These are phyloP conservation scores for Lutjanus erythropterus DNA, from an alignment of 2,113 vertebrate species.

Conservation along the genomic window DNA sequence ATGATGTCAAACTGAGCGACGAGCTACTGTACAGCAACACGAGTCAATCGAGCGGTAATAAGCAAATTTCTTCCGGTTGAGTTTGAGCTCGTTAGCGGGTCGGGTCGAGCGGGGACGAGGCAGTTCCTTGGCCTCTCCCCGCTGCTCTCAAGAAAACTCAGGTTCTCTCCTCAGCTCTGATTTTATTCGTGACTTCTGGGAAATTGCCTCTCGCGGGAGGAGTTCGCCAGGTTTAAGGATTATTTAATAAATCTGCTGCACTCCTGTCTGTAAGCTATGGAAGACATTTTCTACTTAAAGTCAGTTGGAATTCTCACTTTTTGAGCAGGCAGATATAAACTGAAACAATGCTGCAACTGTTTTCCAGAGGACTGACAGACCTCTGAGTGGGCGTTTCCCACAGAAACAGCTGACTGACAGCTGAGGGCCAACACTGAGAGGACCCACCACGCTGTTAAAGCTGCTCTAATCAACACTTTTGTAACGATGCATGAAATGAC, in stretches of 20 bases:
- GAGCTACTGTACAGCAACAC: constrained; percentile 6
- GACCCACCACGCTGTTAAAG: no score
- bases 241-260: neutral
- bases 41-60: neutral
- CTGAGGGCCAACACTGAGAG: neutral
- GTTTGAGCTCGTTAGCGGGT: neutral
- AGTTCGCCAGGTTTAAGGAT: neutral
- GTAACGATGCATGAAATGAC: no score
- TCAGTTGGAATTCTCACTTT: neutral
- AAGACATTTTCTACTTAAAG: neutral
- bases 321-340: neutral
- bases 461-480: no score
- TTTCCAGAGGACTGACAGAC: neutral
- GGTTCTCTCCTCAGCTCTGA: neutral
- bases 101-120: neutral
- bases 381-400: neutral
- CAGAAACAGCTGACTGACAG: neutral
- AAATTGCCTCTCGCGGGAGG: neutral
- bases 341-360: neutral
- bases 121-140: neutral
- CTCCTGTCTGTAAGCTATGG: no score
- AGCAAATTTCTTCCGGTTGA: neutral
- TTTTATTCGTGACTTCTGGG: neutral
- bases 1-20: constrained; percentile 26
- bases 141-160: neutral